phyloP scores from a whole-genome alignment of 2,797 vertebrate genomes.

The Craterocephalus amniculus region DNA sequence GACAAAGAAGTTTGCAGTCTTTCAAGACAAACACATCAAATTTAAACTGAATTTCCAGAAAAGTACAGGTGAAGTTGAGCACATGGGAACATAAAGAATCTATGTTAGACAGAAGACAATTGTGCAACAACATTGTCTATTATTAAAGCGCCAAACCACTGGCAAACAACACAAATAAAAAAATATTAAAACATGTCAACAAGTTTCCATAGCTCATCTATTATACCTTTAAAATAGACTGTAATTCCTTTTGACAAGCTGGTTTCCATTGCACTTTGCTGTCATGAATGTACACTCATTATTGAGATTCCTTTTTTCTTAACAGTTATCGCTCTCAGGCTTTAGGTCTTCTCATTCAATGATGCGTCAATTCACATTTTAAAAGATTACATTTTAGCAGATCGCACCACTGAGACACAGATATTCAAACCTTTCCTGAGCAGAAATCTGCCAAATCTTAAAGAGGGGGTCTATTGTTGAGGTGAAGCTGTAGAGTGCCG shows the following conservation, averaged over 20 bases:
- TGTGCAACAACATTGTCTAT: not conserved
- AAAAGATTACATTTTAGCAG: conserved; percentile 6
- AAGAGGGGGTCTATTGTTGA: conserved; percentile 11
- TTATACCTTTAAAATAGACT: not conserved
- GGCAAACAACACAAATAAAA: not conserved
- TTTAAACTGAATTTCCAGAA: not conserved
- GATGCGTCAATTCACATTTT: not conserved
- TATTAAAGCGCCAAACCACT: not conserved
- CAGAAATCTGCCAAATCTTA: conserved; percentile 25
- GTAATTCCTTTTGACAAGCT: not conserved
- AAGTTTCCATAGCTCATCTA: not conserved
- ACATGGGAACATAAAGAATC: not conserved
- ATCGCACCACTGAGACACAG: conserved; percentile 21
- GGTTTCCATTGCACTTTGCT: conserved; percentile 4
- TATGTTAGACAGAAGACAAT: not conserved
- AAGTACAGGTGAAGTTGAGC: not conserved
- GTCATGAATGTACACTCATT: not conserved
- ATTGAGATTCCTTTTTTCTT: not conserved
- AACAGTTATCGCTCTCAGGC: not conserved
- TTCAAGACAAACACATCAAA: not conserved
- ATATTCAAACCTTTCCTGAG: conserved; percentile 7
- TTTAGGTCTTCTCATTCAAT: conserved; percentile 4
- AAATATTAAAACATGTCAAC: no score
- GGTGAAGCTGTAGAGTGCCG: conserved; percentile 13
- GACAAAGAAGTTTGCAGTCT: not conserved